A percentile compares a stretch with the other conserved stretches of the same genome.
Conservation (phyloP, 1,140 invertebrate species). For the Streblospio benedicti region DNA sequence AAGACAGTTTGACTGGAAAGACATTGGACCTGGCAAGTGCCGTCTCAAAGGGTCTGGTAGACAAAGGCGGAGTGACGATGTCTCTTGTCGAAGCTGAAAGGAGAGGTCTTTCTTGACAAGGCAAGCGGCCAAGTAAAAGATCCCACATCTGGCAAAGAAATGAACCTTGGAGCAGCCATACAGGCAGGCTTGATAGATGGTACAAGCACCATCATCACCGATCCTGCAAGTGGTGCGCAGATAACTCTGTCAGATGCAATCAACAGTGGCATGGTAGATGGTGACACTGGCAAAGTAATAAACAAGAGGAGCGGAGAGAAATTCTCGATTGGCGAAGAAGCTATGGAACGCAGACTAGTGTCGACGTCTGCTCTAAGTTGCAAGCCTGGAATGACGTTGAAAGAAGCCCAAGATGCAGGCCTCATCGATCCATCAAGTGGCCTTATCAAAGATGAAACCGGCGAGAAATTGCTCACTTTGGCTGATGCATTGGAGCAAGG, state of each 20-base stretch:
- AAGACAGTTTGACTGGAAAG: slow-evolving; percentile 56
- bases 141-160: slow-evolving; percentile 17
- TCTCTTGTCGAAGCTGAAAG: slow-evolving; percentile 29
- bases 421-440: no score
- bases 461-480: no score
- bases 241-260: slow-evolving; percentile 78
- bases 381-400: neutral
- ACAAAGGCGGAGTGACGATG: slow-evolving; percentile 56
- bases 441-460: no score
- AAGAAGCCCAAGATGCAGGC: neutral
- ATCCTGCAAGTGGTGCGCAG: slow-evolving; percentile 60
- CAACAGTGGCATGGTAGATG: slow-evolving; percentile 36
- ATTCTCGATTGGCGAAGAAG: slow-evolving; percentile 82
- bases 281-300: slow-evolving; percentile 61
- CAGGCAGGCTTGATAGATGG: slow-evolving; percentile 30
- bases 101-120: slow-evolving; percentile 8
- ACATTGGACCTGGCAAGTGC: slow-evolving; percentile 30
- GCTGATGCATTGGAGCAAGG: slow-evolving; percentile 55
- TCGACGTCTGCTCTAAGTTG: no score
- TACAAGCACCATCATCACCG: slow-evolving; percentile 59
- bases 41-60: slow-evolving; percentile 64
- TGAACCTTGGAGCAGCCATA: slow-evolving; percentile 33
- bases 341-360: no score
- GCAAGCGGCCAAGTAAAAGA: slow-evolving; percentile 10
- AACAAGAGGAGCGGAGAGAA: slow-evolving; percentile 68